A percentile compares a stretch with the other conserved stretches of the same genome.
Conservation (phyloP, 1,140 invertebrate genomes). For the Scaptomyza montana region DNA sequence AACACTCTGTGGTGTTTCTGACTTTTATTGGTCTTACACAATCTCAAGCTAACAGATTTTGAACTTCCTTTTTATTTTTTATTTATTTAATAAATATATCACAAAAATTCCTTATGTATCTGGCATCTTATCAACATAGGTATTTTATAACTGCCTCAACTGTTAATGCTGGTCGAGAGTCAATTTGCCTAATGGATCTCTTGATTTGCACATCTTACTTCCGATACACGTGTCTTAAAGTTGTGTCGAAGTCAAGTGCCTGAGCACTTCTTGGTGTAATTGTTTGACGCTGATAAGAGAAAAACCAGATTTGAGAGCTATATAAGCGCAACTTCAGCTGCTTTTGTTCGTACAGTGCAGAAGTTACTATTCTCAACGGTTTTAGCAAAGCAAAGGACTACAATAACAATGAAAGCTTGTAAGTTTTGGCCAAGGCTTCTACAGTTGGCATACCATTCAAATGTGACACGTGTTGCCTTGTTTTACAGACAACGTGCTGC, state of each 20-base stretch:
- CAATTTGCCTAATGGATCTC: slow-evolving; percentile 40
- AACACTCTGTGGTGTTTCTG: background rate
- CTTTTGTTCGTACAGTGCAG: slow-evolving; percentile 27
- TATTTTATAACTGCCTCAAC: background rate
- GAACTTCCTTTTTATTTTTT: too few relatives aligned
- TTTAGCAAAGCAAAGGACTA: slow-evolving; percentile 29
- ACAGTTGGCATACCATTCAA: background rate
- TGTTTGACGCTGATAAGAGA: slow-evolving; percentile 18
- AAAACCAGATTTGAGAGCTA: slow-evolving; percentile 5
- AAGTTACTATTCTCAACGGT: slow-evolving; percentile 31
- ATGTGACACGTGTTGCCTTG: background rate
- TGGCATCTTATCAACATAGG: too few relatives aligned
- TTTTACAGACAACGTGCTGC: slow-evolving; percentile 49
- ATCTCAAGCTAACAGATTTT: too few relatives aligned
- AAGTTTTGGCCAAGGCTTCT: slow-evolving; percentile 1
- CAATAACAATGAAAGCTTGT: slow-evolving; percentile 47
- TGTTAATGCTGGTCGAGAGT: background rate
- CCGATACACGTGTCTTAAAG: slow-evolving; percentile 6
- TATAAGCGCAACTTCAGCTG: slow-evolving; percentile 17
- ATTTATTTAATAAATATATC: too few relatives aligned
- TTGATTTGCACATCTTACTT: slow-evolving; percentile 10
- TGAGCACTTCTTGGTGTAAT: slow-evolving; percentile 19
- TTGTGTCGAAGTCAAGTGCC: slow-evolving; percentile 36
- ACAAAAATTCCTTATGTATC: too few relatives aligned
- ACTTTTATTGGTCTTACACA: too few relatives aligned